These are phyloP conservation scores for Pelodytes ibericus DNA, from an alignment of 2,797 vertebrate species.

Conservation along the genomic window DNA sequence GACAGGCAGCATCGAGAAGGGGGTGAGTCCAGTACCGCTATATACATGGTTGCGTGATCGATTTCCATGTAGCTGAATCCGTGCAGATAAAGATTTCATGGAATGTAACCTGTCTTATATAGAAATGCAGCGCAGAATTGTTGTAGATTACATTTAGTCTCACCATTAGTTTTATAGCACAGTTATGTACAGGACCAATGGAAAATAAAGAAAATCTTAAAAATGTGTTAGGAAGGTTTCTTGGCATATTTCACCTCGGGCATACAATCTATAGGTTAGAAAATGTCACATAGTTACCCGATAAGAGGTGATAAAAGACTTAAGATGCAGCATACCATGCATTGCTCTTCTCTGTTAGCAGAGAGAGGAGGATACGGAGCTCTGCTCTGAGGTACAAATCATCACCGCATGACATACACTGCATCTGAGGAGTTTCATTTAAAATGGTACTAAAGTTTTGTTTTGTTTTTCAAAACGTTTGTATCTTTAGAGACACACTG, in stretches of 20 bases:
- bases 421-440: not conserved
- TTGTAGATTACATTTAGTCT: not conserved
- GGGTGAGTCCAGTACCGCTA: slow-evolving; percentile 87
- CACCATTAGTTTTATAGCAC: not conserved
- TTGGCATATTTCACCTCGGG: not conserved
- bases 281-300: not conserved
- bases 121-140: not conserved
- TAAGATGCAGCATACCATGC: not conserved
- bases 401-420: not conserved
- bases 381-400: not conserved
- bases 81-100: not conserved
- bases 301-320: slow-evolving; percentile 2
- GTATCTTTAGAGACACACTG: too few species aligned
- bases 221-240: not conserved
- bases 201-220: not conserved
- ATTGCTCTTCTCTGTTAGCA: not conserved
- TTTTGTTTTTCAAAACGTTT: too few species aligned
- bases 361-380: too few species aligned
- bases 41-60: not conserved
- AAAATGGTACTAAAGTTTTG: too few species aligned
- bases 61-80: not conserved
- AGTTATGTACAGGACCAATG: not conserved
- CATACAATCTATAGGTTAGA: not conserved
- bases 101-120: not conserved
- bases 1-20: slow-evolving; percentile 94